These are phyloP conservation scores for Proisotoma minuta DNA, from an alignment of 2,888 invertebrate genomes.

Conservation along the genomic window DNA sequence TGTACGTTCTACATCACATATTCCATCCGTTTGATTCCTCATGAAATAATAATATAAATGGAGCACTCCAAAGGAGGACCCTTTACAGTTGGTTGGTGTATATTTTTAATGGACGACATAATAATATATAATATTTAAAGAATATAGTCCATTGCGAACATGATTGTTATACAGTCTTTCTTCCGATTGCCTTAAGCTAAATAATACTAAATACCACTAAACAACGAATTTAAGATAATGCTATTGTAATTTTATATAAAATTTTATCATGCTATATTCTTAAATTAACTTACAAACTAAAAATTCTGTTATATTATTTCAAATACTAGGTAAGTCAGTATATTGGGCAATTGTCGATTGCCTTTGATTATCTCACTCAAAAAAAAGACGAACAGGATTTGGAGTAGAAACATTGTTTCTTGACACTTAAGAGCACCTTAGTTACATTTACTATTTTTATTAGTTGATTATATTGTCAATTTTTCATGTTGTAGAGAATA, in stretches of 20 bases:
- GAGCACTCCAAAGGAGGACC: neutral
- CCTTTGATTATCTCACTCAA: too few species aligned
- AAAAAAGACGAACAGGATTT: neutral
- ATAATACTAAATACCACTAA: too few species aligned
- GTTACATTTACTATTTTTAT: constrained; percentile 1
- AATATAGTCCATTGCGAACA: neutral
- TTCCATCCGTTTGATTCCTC: constrained; percentile 2
- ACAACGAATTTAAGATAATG: too few species aligned
- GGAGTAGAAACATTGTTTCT: constrained; percentile 3
- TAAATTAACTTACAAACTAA: too few species aligned
- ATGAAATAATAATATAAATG: neutral
- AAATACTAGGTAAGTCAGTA: too few species aligned
- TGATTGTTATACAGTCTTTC: constrained; percentile 13
- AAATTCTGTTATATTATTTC: too few species aligned
- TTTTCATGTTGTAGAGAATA: too few species aligned
- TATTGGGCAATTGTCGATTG: too few species aligned
- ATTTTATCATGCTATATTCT: neutral
- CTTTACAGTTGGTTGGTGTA: neutral
- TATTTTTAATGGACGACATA: too few species aligned
- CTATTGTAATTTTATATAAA: neutral
- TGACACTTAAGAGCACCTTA: constrained; percentile 5
- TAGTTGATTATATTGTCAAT: too few species aligned
- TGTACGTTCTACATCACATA: constrained; percentile 9
- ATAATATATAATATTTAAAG: too few species aligned
- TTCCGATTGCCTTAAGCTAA: constrained; percentile 9